phyloP scores from a whole-genome alignment of 2,797 vertebrate genomes.

The Discoglossus pictus region DNA sequence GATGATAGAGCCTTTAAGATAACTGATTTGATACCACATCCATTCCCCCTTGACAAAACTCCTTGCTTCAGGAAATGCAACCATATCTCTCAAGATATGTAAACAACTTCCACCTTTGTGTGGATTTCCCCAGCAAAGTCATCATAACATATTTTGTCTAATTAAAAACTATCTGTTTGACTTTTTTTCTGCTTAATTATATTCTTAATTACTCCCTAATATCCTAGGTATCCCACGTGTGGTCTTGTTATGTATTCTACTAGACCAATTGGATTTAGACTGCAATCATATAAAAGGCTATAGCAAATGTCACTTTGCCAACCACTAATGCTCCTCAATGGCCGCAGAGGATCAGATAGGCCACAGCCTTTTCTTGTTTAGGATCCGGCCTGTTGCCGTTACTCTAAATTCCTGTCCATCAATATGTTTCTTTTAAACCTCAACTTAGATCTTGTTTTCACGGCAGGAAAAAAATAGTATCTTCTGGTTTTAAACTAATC shows the following conservation, averaged over 20 bases:
- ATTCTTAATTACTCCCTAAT: too few species aligned
- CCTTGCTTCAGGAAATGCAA: too few species aligned
- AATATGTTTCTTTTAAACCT: conserved; percentile 34
- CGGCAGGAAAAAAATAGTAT: conserved; percentile 57
- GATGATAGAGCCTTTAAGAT: too few species aligned
- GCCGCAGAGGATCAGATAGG: not conserved
- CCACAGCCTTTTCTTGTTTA: not conserved
- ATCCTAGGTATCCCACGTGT: too few species aligned
- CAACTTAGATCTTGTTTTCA: conserved; percentile 41
- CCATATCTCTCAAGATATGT: too few species aligned
- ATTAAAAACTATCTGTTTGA: too few species aligned
- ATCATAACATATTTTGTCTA: too few species aligned
- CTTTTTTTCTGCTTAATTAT: too few species aligned
- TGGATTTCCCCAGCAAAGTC: too few species aligned
- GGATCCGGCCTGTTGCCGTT: conserved; percentile 6
- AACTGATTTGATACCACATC: too few species aligned
- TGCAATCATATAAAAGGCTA: conserved; percentile 1
- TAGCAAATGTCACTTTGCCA: not conserved
- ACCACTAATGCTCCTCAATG: not conserved
- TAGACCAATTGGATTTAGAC: not conserved
- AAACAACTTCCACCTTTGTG: too few species aligned
- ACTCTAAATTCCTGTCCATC: not conserved
- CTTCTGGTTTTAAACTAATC: conserved; percentile 60
- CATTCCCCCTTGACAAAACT: too few species aligned
- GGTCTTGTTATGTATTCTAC: not conserved